These are phyloP conservation scores for Epizoanthus stellaris DNA, from an alignment of 92 coral and sea anemone genomes.

Conservation along the genomic window DNA sequence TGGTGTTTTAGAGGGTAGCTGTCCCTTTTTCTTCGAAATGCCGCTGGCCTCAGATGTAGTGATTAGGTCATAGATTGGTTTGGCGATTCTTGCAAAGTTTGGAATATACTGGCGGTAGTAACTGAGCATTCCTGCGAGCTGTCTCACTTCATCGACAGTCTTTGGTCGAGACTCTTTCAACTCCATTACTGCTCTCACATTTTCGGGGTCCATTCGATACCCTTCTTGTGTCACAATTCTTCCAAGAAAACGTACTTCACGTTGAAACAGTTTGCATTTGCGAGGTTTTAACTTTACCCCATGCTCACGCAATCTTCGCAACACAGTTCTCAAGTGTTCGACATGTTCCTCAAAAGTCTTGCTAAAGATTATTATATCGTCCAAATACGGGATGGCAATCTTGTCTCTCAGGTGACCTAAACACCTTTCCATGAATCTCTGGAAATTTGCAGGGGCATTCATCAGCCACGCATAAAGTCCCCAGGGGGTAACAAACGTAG, in stretches of 20 bases:
- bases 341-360: constrained; percentile 30
- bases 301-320: constrained; percentile 10
- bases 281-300: constrained; percentile 21
- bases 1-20: constrained; percentile 22
- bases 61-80: constrained; percentile 19
- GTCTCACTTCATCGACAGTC: constrained; percentile 29
- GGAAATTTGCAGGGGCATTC: constrained; percentile 55
- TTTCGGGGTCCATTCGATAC: constrained; percentile 21
- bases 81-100: constrained; percentile 13
- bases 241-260: constrained; percentile 25
- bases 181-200: background rate
- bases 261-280: constrained; percentile 32
- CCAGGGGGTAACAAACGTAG: constrained; percentile 48
- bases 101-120: constrained; percentile 21
- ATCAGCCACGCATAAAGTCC: constrained; percentile 40
- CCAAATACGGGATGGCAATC: constrained; percentile 46
- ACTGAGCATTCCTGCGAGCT: constrained; percentile 2
- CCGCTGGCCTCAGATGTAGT: background rate
- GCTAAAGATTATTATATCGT: constrained; percentile 43
- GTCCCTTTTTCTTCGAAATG: constrained; percentile 13
- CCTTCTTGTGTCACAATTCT: constrained; percentile 18
- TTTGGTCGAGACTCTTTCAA: background rate
- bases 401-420: constrained; percentile 33
- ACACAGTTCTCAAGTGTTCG: constrained; percentile 7
- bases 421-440: constrained; percentile 52